Percentiles rank a stretch among this genome's conserved stretches.
These are phyloP conservation scores for Clunio marinus DNA, from an alignment of 2,888 invertebrate genomes.

Conservation along the genomic window DNA sequence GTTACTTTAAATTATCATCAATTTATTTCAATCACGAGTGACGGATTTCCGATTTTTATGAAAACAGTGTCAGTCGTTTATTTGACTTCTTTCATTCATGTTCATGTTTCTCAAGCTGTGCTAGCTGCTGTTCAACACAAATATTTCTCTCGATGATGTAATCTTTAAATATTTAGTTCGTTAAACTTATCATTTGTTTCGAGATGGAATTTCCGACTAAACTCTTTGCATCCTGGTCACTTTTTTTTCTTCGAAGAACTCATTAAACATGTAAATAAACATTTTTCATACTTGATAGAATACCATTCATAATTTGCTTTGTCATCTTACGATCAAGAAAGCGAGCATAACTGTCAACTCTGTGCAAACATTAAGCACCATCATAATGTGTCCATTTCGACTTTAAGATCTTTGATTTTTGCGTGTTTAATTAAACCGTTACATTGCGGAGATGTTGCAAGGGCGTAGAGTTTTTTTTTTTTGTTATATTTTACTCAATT, in stretches of 20 bases:
- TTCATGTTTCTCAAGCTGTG: background rate
- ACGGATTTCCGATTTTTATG: conserved; percentile 26
- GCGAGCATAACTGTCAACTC: conserved; percentile 1
- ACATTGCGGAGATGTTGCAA: background rate
- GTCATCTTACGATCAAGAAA: background rate
- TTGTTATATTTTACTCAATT: background rate
- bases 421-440: background rate
- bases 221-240: too few species aligned
- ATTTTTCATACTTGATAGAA: too few species aligned
- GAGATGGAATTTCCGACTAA: too few species aligned
- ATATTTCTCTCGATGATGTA: background rate
- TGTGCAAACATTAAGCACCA: conserved; percentile 6
- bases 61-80: background rate
- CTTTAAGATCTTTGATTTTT: background rate
- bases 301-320: background rate
- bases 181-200: background rate
- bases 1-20: conserved; percentile 17
- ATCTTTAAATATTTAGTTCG: background rate
- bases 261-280: too few species aligned
- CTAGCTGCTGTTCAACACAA: background rate
- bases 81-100: too few species aligned
- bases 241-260: too few species aligned
- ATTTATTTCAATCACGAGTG: conserved; percentile 28
- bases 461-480: background rate
- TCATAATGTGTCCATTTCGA: background rate